Conservation (phyloP, 2,113 vertebrate genomes). For the Triplophysa dalaica region DNA sequence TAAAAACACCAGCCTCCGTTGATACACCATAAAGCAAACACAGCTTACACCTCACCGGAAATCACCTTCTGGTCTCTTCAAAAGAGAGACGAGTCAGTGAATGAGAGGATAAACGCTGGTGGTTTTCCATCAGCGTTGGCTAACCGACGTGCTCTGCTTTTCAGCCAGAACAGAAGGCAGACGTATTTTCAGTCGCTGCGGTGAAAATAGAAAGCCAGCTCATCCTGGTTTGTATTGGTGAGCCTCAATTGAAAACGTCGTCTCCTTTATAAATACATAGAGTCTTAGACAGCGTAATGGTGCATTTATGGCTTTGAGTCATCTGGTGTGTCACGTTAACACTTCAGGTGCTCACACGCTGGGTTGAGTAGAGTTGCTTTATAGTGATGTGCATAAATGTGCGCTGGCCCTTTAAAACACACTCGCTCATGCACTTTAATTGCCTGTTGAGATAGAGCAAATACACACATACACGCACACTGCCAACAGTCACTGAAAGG, state of each 20-base stretch:
- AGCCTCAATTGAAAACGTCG: constrained; percentile 17
- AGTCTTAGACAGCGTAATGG: constrained; percentile 34
- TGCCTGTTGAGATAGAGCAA: neutral
- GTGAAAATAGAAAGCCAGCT: constrained; percentile 16
- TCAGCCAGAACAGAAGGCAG: neutral
- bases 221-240: constrained; percentile 10
- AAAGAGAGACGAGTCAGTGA: constrained; percentile 47
- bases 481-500: neutral
- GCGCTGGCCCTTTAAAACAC: neutral
- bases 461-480: neutral
- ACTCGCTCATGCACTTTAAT: neutral
- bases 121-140: constrained; percentile 6
- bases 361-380: no score
- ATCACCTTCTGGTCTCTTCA: constrained; percentile 65
- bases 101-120: neutral
- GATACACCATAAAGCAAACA: constrained; percentile 77
- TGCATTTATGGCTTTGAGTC: constrained; percentile 28
- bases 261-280: constrained; percentile 35
- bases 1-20: constrained; percentile 71
- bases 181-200: neutral
- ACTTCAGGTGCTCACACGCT: neutral
- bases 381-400: neutral
- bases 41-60: constrained; percentile 74
- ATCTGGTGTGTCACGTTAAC: constrained; percentile 28
- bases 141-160: neutral